Base-by-base conservation (phyloP, 2,888 invertebrate species). In the Scaptomyza parva region DNA sequence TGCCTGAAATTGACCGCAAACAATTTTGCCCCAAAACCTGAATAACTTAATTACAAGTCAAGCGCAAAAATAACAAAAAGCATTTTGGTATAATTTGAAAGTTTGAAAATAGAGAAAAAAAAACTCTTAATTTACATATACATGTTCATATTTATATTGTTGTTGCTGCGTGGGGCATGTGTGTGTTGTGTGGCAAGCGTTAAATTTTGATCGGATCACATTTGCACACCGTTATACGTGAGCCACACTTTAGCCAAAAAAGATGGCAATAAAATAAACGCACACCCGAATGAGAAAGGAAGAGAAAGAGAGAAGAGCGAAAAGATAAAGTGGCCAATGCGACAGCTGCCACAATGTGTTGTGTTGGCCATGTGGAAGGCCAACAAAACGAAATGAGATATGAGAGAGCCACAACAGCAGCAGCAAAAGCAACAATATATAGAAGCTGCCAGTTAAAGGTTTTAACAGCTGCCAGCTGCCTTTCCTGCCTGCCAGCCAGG, bases 241-340 rank as follows among this genome's bases (percentile, higher is more conserved):
- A 45, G 55, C 54, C 57, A 20, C 17, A 8, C 12, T 28, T 52
- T 65, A 44, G 35, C 58, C 35, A 7, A 37, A 66, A 33, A 68
- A 65, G 65, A 51, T 54, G 70, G 52, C 70, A 66, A 68, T 78
- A 18, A 18, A 17, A 47, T 11, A 39, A 0, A 18, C 26, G 4
- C 44, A 26, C 6, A 26, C 28, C 24, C 6, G 8, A n/a, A 3
- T 1, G 14, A 35, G 28, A 5, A 3, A 22, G 22, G 22, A 5
- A 28, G 28, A 6, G 28, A n/a, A n/a, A 12, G 30, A 1, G 64
- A 61, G 55, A 22, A 2, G 39, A 44, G 17, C 12, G 6, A 2
- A 59, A 72, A 59, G 67, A 81, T 76, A 71, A 75, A 85, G 63
- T 59, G 59, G 62, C 55, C 40, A 37, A 9, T 17, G 58, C 48